Evolutionary conservation across 2,797 vertebrate genomes (phyloP).

Genomic region (Acanthurus lineatus): DNA sequence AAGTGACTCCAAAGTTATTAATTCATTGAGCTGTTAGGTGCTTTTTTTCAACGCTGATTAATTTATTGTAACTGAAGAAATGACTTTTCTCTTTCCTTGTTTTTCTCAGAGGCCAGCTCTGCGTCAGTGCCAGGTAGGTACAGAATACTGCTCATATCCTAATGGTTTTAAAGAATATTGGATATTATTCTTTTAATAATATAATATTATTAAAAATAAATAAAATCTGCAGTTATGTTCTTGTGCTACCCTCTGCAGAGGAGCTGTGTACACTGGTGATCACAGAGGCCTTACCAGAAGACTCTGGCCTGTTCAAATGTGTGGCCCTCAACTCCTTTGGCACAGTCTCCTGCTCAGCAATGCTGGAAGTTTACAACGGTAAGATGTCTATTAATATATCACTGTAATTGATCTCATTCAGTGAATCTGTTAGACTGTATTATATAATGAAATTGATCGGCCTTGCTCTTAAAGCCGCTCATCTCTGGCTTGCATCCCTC

Average conservation of each 20-base stretch:
- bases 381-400: background rate
- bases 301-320: constrained; percentile 92
- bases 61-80: background rate
- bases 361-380: constrained; percentile 86
- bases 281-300: constrained; percentile 92
- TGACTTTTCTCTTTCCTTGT: constrained; percentile 29
- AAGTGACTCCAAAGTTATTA: background rate
- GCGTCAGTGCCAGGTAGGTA: constrained; percentile 89
- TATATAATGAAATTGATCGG: background rate
- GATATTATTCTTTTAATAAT: no score
- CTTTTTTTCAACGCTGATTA: background rate
- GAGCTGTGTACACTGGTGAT: constrained; percentile 93
- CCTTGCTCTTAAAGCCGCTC: background rate
- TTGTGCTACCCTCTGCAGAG: constrained; percentile 78
- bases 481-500: background rate
- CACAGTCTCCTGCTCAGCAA: constrained; percentile 85
- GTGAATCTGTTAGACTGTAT: no score
- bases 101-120: constrained; percentile 87
- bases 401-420: rapidly evolving
- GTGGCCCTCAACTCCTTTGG: constrained; percentile 89
- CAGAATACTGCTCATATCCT: background rate
- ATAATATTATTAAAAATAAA: background rate
- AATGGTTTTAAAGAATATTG: background rate
- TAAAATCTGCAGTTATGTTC: background rate
- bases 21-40: background rate